Base-by-base conservation (phyloP, 2,113 vertebrate genomes). In the Pseudorectes ferrugineus region DNA sequence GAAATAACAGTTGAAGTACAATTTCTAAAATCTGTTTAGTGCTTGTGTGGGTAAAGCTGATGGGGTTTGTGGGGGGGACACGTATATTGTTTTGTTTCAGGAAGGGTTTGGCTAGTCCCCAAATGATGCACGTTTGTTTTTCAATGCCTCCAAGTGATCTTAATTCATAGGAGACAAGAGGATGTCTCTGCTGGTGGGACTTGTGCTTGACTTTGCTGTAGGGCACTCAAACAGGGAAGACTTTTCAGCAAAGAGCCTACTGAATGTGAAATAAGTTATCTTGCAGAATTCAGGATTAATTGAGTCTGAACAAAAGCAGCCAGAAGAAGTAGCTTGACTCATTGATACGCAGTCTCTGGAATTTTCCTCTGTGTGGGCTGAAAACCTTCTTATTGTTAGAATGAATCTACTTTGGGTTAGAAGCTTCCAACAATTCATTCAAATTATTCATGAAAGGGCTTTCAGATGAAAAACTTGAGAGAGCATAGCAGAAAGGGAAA, bases 291-390 rank as follows among this genome's bases (percentile, higher is more conserved):
- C 26, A n/a, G 26, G 74, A 48, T 91, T 43, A 72, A 71, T n/a
- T 42, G 51, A 63, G 10, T 26, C 46, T 92, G 71, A 92, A 92
- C 48, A 52, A 94, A 94, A 92, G 74, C 89, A 83, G 29, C 49
- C 51, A 73, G 72, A 75, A 89, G 42, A 84, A 91, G 33, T 85
- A 91, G 92, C 67, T 93, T 96, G 94, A 95, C 78, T 95, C 94
- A 94, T 43, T 95, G 74, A 58, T 95, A 54, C 2, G 0, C 70
- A 86, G 28, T 81, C 91, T 88, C 89, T 95, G 81, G 94, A 96
- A 97, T 95, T 91, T 95, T 96, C 94, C 62, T 74, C 49, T 93
- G 91, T 94, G 94, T 96, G 84, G 93, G 94, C 76, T 95, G 96
- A 79, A 91, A 95, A 92, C 78, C 71, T 92, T 88, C 33, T 89